These are phyloP conservation scores for Abramis brama DNA, from an alignment of 2,113 vertebrate genomes.

Conservation along the genomic window DNA sequence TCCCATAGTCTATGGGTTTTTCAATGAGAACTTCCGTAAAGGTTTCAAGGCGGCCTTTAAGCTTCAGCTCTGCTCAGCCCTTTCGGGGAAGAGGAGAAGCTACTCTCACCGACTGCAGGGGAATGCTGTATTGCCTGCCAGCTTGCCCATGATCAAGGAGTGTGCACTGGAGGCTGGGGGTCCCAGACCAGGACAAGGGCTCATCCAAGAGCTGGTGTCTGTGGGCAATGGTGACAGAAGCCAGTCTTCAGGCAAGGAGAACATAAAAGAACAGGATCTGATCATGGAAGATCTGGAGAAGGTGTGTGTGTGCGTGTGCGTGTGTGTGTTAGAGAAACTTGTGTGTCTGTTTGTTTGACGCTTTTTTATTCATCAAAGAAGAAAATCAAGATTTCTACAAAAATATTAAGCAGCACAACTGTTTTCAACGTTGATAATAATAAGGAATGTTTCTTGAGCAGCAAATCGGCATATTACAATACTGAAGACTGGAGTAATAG, in stretches of 20 bases:
- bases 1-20: slow-evolving; percentile 91
- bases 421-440: background rate
- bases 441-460: no score
- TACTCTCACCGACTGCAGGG: slow-evolving; percentile 67
- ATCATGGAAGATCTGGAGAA: slow-evolving; percentile 76
- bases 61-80: slow-evolving; percentile 78
- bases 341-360: no score
- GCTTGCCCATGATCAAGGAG: slow-evolving; percentile 16
- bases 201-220: background rate
- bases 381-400: background rate
- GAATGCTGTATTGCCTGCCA: slow-evolving; percentile 69
- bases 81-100: slow-evolving; percentile 58
- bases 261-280: slow-evolving; percentile 73
- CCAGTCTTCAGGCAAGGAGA: slow-evolving; percentile 54
- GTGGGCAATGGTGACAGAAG: slow-evolving; percentile 53
- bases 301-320: slow-evolving; percentile 55
- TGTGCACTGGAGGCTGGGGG: slow-evolving; percentile 35
- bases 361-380: no score
- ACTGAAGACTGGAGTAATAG: background rate
- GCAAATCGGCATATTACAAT: background rate
- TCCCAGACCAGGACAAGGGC: background rate
- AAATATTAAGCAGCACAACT: background rate
- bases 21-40: slow-evolving; percentile 86
- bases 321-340: no score
- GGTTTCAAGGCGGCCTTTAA: slow-evolving; percentile 85